Evolutionary conservation across 2,888 invertebrate species (phyloP), one percentile per base, ranked within the genome.

Genomic region (Biston stratarius): DNA sequence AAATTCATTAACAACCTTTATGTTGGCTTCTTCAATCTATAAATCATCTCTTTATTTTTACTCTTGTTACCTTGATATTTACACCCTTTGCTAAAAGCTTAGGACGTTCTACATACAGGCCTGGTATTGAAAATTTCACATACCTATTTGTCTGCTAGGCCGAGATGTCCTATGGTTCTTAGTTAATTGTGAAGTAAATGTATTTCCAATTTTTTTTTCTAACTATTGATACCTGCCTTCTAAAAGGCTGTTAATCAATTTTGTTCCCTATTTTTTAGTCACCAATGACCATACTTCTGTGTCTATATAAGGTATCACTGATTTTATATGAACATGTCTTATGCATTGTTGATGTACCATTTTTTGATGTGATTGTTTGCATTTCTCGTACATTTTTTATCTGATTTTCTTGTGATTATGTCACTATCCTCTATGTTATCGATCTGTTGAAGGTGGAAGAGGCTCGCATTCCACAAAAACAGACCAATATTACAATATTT

Each of bases 391-490:
- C 75, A 59, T 53, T 11, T 53, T 11, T 74, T 55, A 55, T 59
- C 61, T 74, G 71, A 64, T 60, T 83, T 81, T 85, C 77, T 73
- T 86, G 84, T 89, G 84, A 87, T 86, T 83, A 75, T 80, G 74
- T 88, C 83, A 84, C 83, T 87, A 79, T 85, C 85, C 83, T 85
- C 75, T 73, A 83, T 81, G 83, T 90, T 91, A 86, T 90, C 89
- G 85, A 82, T 92, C 89, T 93, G 92, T 93, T 93, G 83, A 93
- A 92, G 93, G 92, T 92, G 86, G 81, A 82, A 80, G 87, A 85
- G 60, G 77, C 81, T 14, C 40, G 76, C 77, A 14, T 78, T 80
- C 79, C 74, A 79, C 77, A 79, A 77, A 79, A 63, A 82, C 75
- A 78, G 81, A 81, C 77, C 78, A 78, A 79, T 77, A 76, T 68